A percentile compares a stretch with the other conserved stretches of the same genome.
These are phyloP conservation scores for Stomatorhinus walkeri DNA, from an alignment of 2,797 vertebrate genomes.

Conservation along the genomic window DNA sequence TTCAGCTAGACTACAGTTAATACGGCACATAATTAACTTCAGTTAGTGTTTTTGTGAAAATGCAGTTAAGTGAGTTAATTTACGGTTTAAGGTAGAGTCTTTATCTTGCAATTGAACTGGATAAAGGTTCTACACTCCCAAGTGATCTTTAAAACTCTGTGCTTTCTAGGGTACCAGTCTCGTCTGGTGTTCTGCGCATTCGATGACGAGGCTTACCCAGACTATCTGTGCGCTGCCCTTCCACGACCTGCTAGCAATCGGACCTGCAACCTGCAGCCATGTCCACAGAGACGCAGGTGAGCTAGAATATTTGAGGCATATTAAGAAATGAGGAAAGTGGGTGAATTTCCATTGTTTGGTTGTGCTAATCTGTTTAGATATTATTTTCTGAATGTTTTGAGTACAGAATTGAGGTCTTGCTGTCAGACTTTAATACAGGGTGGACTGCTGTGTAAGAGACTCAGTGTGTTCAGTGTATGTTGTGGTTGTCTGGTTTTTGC, in stretches of 20 bases:
- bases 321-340: background rate
- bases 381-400: background rate
- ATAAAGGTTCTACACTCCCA: background rate
- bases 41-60: background rate
- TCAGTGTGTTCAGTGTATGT: background rate
- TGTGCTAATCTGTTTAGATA: background rate
- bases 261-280: slow-evolving; percentile 76
- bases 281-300: slow-evolving; percentile 78
- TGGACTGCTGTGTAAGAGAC: background rate
- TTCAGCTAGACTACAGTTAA: background rate
- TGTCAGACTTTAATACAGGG: background rate
- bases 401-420: background rate
- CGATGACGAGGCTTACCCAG: slow-evolving; percentile 79
- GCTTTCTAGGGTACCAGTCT: slow-evolving; percentile 74
- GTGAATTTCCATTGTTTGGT: background rate
- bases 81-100: background rate
- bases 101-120: background rate
- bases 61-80: background rate
- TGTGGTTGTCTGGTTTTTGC: background rate
- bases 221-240: slow-evolving; percentile 73
- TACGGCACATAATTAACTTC: background rate
- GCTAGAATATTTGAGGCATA: background rate
- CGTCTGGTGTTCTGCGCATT: slow-evolving; percentile 83
- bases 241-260: slow-evolving; percentile 67
- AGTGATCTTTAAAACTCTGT: background rate